phyloP scores from a whole-genome alignment of 2,888 invertebrate genomes.

The Gymnosoma rotundatum region DNA sequence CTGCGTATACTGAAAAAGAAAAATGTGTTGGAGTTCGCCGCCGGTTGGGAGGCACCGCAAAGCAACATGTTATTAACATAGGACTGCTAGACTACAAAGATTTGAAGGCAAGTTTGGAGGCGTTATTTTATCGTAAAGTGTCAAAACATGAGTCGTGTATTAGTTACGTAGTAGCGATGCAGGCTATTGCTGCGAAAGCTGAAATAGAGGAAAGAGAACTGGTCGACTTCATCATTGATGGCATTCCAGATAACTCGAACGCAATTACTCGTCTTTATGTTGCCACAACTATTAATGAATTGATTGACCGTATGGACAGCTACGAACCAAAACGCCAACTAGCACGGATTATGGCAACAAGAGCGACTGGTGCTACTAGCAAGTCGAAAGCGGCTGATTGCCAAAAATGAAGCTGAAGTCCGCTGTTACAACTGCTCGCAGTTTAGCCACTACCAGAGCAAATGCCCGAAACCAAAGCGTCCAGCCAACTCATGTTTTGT shows the following conservation, averaged over 20 bases:
- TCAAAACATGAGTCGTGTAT: conserved; percentile 55
- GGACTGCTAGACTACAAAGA: conserved; percentile 43
- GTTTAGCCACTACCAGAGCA: conserved; percentile 17
- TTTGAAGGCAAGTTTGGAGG: conserved; percentile 44
- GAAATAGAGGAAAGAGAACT: conserved; percentile 49
- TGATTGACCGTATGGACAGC: conserved; percentile 48
- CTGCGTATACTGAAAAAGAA: no score
- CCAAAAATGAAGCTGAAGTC: background rate
- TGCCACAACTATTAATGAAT: conserved; percentile 42
- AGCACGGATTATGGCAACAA: background rate
- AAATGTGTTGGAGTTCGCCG: conserved; percentile 28
- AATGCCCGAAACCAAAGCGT: conserved; percentile 38
- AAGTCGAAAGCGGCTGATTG: conserved; percentile 20
- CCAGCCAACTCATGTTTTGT: conserved; percentile 50
- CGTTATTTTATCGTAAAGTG: conserved; percentile 45
- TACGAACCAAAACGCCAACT: conserved; percentile 38
- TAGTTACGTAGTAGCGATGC: conserved; percentile 51
- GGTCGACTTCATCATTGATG: conserved; percentile 57
- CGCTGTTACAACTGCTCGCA: no score
- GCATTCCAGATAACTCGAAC: conserved; percentile 53
- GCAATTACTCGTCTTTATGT: conserved; percentile 48
- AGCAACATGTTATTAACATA: conserved; percentile 38
- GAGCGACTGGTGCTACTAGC: conserved; percentile 9
- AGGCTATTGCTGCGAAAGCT: conserved; percentile 46
- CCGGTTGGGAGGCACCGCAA: conserved; percentile 37